phyloP scores from a whole-genome alignment of 2,113 vertebrate genomes.

The Elanus axillaris region DNA sequence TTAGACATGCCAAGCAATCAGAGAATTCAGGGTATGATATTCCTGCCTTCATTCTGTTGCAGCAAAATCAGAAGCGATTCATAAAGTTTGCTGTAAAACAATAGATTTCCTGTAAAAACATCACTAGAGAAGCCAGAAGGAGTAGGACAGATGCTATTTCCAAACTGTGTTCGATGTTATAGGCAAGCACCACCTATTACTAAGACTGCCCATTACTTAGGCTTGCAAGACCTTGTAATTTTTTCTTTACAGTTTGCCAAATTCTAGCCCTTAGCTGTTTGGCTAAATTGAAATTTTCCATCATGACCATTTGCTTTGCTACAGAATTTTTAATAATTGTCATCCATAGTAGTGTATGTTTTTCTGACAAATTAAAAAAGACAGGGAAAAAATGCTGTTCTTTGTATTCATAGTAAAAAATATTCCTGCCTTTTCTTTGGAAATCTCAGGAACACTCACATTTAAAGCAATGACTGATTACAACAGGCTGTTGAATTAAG shows the following conservation, averaged over 20 bases:
- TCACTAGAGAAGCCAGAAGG: background rate
- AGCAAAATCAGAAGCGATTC: background rate
- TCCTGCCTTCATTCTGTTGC: background rate
- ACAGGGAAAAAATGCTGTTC: background rate
- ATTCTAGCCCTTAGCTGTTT: background rate
- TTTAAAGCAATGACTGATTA: background rate
- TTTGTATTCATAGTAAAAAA: background rate
- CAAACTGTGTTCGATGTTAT: background rate
- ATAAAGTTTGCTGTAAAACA: background rate
- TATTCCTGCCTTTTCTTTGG: background rate
- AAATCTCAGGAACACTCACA: background rate
- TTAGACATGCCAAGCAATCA: background rate
- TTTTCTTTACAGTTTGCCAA: background rate
- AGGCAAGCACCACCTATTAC: background rate
- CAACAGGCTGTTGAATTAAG: background rate
- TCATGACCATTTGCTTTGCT: background rate
- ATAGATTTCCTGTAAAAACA: background rate
- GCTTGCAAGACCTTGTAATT: background rate
- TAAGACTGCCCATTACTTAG: background rate
- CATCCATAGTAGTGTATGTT: background rate
- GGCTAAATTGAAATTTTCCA: background rate
- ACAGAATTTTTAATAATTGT: background rate
- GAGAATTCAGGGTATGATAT: background rate
- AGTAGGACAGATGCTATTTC: background rate
- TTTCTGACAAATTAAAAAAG: background rate